Conservation (phyloP, 2,888 invertebrate species). For the Trichogramma evanescens region DNA sequence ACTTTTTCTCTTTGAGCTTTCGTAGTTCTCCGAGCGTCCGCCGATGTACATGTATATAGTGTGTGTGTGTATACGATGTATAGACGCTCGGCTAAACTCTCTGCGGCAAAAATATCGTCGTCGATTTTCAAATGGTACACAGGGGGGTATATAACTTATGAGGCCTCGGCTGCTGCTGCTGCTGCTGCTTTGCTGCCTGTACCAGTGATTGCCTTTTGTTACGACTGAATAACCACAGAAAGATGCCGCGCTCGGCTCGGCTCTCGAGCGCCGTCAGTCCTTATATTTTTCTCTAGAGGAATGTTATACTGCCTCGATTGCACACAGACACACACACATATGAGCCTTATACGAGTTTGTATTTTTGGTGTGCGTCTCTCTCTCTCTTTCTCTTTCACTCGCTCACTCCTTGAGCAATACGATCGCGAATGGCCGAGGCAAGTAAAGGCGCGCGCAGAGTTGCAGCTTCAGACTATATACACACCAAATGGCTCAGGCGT, state of each 20-base stretch:
- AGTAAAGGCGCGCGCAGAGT: too few relatives aligned
- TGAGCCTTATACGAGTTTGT: too few relatives aligned
- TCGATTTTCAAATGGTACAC: slow-evolving; percentile 25
- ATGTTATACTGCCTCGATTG: too few relatives aligned
- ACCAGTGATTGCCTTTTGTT: slow-evolving; percentile 41
- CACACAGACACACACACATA: too few relatives aligned
- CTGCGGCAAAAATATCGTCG: slow-evolving; percentile 32
- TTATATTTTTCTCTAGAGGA: too few relatives aligned
- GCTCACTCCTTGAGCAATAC: too few relatives aligned
- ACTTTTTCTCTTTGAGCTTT: background rate
- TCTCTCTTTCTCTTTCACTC: background rate
- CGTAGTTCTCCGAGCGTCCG: background rate
- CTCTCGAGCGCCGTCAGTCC: slow-evolving; percentile 1
- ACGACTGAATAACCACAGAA: slow-evolving; percentile 33
- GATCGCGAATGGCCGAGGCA: too few relatives aligned
- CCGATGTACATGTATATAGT: background rate
- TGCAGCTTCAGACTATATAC: too few relatives aligned
- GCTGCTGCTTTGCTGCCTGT: slow-evolving; percentile 32
- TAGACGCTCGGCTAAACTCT: too few relatives aligned
- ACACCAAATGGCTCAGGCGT: too few relatives aligned
- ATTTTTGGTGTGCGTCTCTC: background rate
- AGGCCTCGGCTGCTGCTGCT: slow-evolving; percentile 30
- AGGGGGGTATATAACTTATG: slow-evolving; percentile 30
- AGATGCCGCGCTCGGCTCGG: background rate
- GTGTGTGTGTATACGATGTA: too few relatives aligned